Evolutionary conservation across 2,797 vertebrate species (phyloP), one percentile per base, ranked within the genome.

Genomic region (Sebastes trivittatus): DNA sequence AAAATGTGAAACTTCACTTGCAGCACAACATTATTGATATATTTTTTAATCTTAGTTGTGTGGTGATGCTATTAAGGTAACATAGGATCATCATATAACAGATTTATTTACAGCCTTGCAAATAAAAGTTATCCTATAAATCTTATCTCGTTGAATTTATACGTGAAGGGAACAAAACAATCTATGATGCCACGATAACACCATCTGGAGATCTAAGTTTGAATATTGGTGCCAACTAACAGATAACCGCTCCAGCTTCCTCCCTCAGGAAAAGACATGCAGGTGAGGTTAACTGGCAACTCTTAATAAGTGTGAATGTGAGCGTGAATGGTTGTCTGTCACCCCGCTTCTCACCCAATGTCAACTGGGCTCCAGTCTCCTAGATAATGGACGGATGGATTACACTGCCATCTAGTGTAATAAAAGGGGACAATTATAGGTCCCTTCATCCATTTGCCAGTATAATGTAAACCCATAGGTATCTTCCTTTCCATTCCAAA

Each of bases 361-460:
- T 66, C 68, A 32, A 2, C 38, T 30, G 11, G 55, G 14, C 52
- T 75, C 32, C 61, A 52, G 18, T 38, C 32, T 59, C 22, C 22
- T 6, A 8, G 14, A 49, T 58, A 58, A 46, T 42, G 68, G 54
- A 25, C 1, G 9, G 22, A 46, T 78, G 73, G 69, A 66, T 83
- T 55, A 89, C 75, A 89, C 90, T 93, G 94, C 94, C 94, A 94
- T 86, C 94, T 94, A 88, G 89, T 91, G 91, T 52, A 69, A 80
- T 46, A 62, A 55, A 74, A 69, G 25, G 18, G 38, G 13, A 78
- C 30, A 38, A 38, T 29, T 72, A 72, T 49, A 72, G 25, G 42
- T 32, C 23, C 59, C 52, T 61, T 58, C 2, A 65, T 63, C 20
- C 14, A 42, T 78, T 29, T 86, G 72, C 59, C 32, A 56, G 8